Conservation (phyloP, 2,888 invertebrate species). For the Seira ritae region DNA sequence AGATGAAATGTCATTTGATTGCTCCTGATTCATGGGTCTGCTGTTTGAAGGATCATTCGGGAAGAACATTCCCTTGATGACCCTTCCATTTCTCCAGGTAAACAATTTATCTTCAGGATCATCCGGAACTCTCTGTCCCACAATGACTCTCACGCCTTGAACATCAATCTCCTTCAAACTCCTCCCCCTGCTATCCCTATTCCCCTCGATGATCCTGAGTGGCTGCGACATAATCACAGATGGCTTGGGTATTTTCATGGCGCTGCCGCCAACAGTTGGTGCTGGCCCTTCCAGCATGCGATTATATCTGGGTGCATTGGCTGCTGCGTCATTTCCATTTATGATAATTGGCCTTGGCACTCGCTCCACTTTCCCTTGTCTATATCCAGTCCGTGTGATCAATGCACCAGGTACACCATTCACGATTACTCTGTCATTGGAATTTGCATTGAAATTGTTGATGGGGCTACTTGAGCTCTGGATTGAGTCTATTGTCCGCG, state of each 20-base stretch:
- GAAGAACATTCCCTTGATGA: constrained; percentile 88
- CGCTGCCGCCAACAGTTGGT: constrained; percentile 46
- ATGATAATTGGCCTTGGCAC: constrained; percentile 55
- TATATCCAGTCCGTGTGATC: background rate
- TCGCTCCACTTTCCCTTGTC: constrained; percentile 54
- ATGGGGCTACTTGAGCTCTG: too few species aligned
- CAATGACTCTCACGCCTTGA: constrained; percentile 84
- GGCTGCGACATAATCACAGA: constrained; percentile 55
- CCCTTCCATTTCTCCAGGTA: constrained; percentile 91
- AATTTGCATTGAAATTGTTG: too few species aligned
- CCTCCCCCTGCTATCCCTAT: constrained; percentile 53
- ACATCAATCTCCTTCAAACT: constrained; percentile 64
- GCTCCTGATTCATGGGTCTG: constrained; percentile 28
- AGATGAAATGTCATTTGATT: constrained; percentile 37
- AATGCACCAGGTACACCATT: too few species aligned
- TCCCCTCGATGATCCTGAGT: constrained; percentile 50
- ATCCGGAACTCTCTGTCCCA: constrained; percentile 89
- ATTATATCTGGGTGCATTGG: constrained; percentile 49
- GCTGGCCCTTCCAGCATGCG: constrained; percentile 55
- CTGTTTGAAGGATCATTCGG: constrained; percentile 82
- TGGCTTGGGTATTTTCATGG: constrained; percentile 50
- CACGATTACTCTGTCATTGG: too few species aligned
- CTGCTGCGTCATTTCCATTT: constrained; percentile 49
- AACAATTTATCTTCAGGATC: constrained; percentile 87
- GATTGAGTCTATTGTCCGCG: constrained; percentile 12